These are phyloP conservation scores for Pachyrhynchus sulphureomaculatus DNA, from an alignment of 1,140 invertebrate species.

Conservation along the genomic window DNA sequence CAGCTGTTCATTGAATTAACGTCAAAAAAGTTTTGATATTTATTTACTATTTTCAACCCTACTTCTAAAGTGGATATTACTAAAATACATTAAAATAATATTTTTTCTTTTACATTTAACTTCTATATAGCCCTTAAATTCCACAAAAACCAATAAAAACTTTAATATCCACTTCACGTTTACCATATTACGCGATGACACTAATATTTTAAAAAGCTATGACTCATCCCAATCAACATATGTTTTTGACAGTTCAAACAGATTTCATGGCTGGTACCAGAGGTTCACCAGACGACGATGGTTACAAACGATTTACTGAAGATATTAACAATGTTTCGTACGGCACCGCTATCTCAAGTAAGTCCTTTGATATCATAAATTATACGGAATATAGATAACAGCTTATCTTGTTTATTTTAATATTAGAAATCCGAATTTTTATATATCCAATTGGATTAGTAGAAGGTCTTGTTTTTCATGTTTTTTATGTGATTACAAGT, in stretches of 20 bases:
- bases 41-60: too few species aligned
- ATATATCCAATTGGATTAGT: background rate
- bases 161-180: too few species aligned
- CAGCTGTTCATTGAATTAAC: too few species aligned
- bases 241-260: slow-evolving; percentile 32
- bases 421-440: background rate
- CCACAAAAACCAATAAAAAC: too few species aligned
- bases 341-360: slow-evolving; percentile 58
- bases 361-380: slow-evolving; percentile 29
- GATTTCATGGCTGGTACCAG: slow-evolving; percentile 38
- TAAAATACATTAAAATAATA: too few species aligned
- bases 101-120: too few species aligned
- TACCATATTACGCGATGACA: too few species aligned
- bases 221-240: slow-evolving; percentile 7
- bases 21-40: too few species aligned
- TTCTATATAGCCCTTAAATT: too few species aligned
- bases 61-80: too few species aligned
- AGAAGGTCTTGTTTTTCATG: too few species aligned
- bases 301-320: slow-evolving; percentile 60
- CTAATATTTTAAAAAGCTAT: too few species aligned
- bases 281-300: slow-evolving; percentile 56
- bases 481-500: background rate
- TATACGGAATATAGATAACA: background rate
- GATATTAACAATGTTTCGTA: slow-evolving; percentile 59
- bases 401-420: slow-evolving; percentile 7